Conservation (phyloP, 35 echinoderm and acorn worm genomes). For the Chiridota heheva region DNA sequence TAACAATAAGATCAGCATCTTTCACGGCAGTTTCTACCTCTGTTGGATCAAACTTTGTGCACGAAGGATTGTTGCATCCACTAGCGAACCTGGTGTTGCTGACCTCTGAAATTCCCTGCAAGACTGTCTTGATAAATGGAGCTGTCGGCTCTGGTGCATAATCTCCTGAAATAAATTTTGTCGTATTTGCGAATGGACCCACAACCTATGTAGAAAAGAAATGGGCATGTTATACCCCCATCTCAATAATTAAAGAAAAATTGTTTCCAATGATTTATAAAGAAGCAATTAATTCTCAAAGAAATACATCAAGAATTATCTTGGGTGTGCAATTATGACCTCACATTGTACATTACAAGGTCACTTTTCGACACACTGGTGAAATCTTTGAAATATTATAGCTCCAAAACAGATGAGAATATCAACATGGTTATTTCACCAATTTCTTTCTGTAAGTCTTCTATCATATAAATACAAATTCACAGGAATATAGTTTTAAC, state of each 20-base stretch:
- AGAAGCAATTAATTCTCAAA: neutral
- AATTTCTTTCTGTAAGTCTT: neutral
- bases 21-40: constrained; percentile 38
- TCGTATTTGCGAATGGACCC: constrained; percentile 86
- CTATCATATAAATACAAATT: too few species aligned
- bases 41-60: constrained; percentile 47
- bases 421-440: neutral
- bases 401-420: neutral
- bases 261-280: neutral
- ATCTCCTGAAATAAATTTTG: constrained; percentile 58
- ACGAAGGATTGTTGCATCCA: constrained; percentile 65
- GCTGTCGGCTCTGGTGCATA: constrained; percentile 66
- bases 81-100: constrained; percentile 25
- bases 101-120: constrained; percentile 50
- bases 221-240: too few species aligned
- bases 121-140: constrained; percentile 51
- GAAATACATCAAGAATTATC: neutral
- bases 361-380: neutral
- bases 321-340: neutral
- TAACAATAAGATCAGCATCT: constrained; percentile 70
- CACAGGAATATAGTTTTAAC: too few species aligned
- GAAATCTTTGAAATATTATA: neutral
- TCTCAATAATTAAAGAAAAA: too few species aligned
- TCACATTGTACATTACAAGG: neutral
- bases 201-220: constrained; percentile 65